Conservation (phyloP, 2,113 vertebrate species). For the Sinosuthora webbiana region DNA sequence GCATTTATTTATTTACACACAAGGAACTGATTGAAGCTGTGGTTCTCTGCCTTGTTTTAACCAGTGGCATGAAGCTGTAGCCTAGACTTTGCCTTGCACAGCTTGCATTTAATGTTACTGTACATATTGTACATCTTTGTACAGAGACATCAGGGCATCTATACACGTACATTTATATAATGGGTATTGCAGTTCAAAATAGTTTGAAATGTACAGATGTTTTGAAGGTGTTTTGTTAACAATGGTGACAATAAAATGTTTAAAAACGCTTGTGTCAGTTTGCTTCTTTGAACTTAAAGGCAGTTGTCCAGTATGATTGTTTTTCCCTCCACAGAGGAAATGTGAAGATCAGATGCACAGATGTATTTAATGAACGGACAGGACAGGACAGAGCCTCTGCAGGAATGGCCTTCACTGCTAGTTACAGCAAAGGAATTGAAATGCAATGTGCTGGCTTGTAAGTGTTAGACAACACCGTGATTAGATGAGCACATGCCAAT, state of each 20-base stretch:
- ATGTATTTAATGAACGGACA: not conserved
- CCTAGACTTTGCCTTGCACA: conserved; percentile 76
- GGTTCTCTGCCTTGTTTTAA: conserved; percentile 70
- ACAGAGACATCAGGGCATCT: conserved; percentile 84
- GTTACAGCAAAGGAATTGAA: not conserved
- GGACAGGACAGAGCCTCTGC: not conserved
- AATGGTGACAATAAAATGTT: conserved; percentile 79
- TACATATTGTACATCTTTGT: conserved; percentile 96
- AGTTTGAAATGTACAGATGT: conserved; percentile 90
- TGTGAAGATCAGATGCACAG: not conserved
- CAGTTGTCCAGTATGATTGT: too few species aligned
- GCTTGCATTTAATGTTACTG: conserved; percentile 82
- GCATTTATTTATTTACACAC: conserved; percentile 72
- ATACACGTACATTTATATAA: conserved; percentile 69
- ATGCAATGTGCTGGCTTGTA: not conserved
- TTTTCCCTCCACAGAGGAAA: conserved; percentile 71
- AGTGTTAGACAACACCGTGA: not conserved
- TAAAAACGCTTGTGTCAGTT: conserved; percentile 71
- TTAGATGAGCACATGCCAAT: not conserved
- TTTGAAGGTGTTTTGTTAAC: conserved; percentile 88
- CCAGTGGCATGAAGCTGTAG: conserved; percentile 80
- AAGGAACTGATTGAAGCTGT: conserved; percentile 64
- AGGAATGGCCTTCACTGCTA: not conserved
- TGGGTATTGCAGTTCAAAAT: conserved; percentile 69
- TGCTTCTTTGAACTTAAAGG: conserved; percentile 52